Conservation (phyloP, 2,797 vertebrate genomes). For the Galagoides demidoff region DNA sequence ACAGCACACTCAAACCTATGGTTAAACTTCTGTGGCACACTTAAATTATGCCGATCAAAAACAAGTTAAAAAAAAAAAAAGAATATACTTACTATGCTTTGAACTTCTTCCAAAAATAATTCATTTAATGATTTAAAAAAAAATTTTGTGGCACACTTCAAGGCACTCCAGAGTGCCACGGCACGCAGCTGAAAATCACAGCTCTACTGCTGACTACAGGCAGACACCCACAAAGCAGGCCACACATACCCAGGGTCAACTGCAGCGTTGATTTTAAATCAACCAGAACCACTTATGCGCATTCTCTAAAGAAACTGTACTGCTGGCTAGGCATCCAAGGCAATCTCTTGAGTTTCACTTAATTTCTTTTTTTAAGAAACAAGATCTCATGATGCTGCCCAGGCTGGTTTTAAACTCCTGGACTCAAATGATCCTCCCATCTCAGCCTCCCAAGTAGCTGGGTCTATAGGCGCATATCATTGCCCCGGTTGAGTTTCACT, state of each 20-base stretch:
- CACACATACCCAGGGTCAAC: accelerated
- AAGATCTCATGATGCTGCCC: neutral
- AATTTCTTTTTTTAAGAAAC: neutral
- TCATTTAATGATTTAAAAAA: no score
- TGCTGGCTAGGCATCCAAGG: neutral
- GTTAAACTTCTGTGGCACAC: no score
- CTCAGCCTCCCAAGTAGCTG: neutral
- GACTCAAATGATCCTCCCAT: no score
- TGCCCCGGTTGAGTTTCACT: neutral
- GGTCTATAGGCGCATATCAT: neutral
- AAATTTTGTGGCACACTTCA: no score
- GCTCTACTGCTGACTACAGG: accelerated
- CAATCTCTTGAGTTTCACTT: neutral
- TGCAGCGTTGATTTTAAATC: neutral
- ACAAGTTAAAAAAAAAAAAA: no score
- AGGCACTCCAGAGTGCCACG: no score
- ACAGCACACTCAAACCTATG: no score
- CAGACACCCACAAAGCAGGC: neutral
- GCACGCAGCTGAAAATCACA: neutral
- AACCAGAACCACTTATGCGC: accelerated
- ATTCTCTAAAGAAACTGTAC: neutral
- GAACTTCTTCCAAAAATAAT: no score
- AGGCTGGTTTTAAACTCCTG: neutral
- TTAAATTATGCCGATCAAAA: no score
- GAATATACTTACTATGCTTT: no score